phyloP scores from a whole-genome alignment of 2,888 invertebrate genomes.

The Drosophila villosipedis region DNA sequence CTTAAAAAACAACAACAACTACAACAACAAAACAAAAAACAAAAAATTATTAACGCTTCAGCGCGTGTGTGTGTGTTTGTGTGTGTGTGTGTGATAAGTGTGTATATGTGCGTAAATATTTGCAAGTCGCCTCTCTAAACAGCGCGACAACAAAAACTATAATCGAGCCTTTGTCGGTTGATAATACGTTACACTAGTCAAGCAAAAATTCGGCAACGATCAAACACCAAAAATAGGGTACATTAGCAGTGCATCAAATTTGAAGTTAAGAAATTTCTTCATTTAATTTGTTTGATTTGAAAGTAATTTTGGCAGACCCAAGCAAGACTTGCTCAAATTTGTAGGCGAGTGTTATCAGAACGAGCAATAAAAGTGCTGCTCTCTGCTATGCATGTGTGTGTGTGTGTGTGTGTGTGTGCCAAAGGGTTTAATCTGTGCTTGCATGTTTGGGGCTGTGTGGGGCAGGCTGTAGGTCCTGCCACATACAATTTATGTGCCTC shows the following conservation, averaged over 20 bases:
- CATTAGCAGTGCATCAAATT: not conserved
- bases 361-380: conserved; percentile 58
- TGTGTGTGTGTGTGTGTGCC: conserved; percentile 19
- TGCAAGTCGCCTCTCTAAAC: conserved; percentile 36
- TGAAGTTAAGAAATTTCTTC: not conserved
- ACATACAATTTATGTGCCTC: conserved; percentile 73
- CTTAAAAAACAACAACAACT: conserved; percentile 29
- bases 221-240: not conserved
- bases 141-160: conserved; percentile 55
- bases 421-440: conserved; percentile 55
- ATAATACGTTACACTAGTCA: conserved; percentile 51
- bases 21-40: conserved; percentile 11
- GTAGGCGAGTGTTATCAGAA: conserved; percentile 44
- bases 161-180: conserved; percentile 28
- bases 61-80: conserved; percentile 20
- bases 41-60: conserved; percentile 70
- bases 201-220: not conserved
- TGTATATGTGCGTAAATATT: conserved; percentile 39
- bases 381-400: conserved; percentile 13
- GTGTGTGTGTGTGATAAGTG: conserved; percentile 13
- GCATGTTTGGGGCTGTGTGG: conserved; percentile 18
- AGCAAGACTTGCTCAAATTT: not conserved
- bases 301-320: not conserved
- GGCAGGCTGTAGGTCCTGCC: conserved; percentile 37
- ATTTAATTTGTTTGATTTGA: not conserved